Evolutionary conservation across 2,113 vertebrate species (phyloP).

Genomic region (Copsychus sechellarum): DNA sequence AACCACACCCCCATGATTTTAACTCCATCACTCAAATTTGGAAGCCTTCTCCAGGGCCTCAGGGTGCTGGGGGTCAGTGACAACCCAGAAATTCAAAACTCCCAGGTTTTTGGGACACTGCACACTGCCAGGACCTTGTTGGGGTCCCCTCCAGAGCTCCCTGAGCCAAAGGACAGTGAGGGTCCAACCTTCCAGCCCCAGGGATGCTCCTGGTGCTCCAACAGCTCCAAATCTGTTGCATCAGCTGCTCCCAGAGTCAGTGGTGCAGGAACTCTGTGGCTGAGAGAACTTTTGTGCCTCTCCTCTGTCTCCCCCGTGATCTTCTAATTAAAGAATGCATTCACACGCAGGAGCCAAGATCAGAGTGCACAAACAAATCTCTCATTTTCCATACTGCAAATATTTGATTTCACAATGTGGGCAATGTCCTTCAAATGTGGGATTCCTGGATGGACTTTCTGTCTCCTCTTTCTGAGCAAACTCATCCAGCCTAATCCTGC

Average conservation of each 20-base stretch:
- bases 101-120: too few relatives aligned
- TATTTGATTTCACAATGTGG: background rate
- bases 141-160: background rate
- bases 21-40: too few relatives aligned
- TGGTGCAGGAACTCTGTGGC: accelerated
- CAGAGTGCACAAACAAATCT: background rate
- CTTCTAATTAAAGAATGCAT: background rate
- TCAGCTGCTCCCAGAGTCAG: accelerated
- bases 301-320: accelerated
- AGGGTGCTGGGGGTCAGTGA: too few relatives aligned
- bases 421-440: background rate
- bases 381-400: background rate
- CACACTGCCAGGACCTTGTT: background rate
- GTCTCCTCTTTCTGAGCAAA: background rate
- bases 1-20: too few relatives aligned
- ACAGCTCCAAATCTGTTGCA: accelerated
- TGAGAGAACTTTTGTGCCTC: background rate
- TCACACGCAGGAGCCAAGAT: background rate
- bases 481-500: background rate
- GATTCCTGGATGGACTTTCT: constrained; percentile 5
- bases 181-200: accelerated
- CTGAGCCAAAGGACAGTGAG: background rate
- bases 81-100: too few relatives aligned
- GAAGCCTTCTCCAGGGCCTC: too few relatives aligned
- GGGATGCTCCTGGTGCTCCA: background rate